Percentiles rank a stretch among this genome's conserved stretches.
Conservation (phyloP, 2,888 invertebrate species). For the Ptycholaimellus sp. region DNA sequence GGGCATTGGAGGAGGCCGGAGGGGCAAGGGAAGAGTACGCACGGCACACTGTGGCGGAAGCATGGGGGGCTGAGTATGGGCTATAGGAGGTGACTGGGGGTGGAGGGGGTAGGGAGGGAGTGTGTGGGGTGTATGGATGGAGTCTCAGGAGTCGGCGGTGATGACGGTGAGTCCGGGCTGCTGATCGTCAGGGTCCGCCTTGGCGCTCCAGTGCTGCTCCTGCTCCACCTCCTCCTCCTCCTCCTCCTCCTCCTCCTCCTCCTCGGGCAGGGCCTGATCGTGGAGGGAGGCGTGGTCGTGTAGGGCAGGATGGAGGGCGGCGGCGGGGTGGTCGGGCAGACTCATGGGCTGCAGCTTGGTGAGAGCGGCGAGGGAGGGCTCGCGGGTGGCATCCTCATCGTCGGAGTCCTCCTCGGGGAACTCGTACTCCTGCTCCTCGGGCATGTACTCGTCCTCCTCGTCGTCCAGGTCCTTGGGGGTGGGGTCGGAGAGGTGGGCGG, state of each 20-base stretch:
- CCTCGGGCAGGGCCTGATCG: background rate
- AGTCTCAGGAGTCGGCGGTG: no score
- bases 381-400: background rate
- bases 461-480: background rate
- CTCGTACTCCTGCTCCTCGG: background rate
- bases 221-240: background rate
- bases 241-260: background rate
- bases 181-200: background rate
- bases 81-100: no score
- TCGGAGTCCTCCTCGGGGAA: background rate
- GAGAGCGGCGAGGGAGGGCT: background rate
- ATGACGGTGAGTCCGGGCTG: background rate
- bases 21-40: no score
- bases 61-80: no score
- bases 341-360: constrained; percentile 1
- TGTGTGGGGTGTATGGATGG: no score
- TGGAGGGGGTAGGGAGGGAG: no score
- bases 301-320: background rate
- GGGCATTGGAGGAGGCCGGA: no score
- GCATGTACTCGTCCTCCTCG: background rate
- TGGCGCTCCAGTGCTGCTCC: background rate
- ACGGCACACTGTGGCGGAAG: no score
- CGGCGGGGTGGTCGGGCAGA: background rate
- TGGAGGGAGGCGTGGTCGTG: background rate
- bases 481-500: background rate